These are phyloP conservation scores for Mus pahari DNA, from an alignment of 2,113 vertebrate genomes.

Conservation along the genomic window DNA sequence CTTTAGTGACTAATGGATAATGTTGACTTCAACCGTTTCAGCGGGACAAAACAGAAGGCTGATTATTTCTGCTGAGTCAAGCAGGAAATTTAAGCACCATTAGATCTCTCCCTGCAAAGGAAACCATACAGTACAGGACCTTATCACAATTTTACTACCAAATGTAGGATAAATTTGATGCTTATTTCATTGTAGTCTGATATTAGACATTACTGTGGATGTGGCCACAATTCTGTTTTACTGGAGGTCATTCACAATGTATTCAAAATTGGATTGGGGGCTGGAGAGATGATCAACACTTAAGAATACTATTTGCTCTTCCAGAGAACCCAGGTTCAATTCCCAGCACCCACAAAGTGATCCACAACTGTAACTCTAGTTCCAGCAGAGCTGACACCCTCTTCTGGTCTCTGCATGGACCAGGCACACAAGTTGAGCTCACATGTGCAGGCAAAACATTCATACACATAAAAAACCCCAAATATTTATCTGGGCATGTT, in stretches of 20 bases:
- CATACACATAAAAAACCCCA: neutral
- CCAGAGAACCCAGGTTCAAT: neutral
- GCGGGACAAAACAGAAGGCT: constrained; percentile 73
- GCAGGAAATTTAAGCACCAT: constrained; percentile 76
- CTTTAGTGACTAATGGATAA: constrained; percentile 76
- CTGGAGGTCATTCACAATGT: constrained; percentile 70
- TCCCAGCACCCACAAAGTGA: neutral
- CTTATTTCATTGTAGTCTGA: constrained; percentile 75
- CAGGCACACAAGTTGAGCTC: neutral
- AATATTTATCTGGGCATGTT: neutral
- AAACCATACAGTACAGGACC: constrained; percentile 91
- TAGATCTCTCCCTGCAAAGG: constrained; percentile 77
- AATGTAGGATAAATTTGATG: constrained; percentile 77
- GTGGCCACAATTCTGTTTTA: constrained; percentile 71
- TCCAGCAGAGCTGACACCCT: neutral
- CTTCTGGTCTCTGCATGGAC: neutral
- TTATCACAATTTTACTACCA: constrained; percentile 83
- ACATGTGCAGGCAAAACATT: neutral
- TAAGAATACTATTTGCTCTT: neutral
- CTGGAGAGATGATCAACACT: neutral
- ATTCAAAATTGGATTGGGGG: constrained; percentile 63
- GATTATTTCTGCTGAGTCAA: constrained; percentile 86
- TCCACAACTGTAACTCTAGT: neutral
- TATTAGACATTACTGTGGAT: constrained; percentile 72
- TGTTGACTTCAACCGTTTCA: constrained; percentile 75